Percentiles rank a stretch among this genome's conserved stretches.
Evolutionary conservation across 2,113 vertebrate genomes (phyloP).

Genomic region (Montifringilla adamsi): DNA sequence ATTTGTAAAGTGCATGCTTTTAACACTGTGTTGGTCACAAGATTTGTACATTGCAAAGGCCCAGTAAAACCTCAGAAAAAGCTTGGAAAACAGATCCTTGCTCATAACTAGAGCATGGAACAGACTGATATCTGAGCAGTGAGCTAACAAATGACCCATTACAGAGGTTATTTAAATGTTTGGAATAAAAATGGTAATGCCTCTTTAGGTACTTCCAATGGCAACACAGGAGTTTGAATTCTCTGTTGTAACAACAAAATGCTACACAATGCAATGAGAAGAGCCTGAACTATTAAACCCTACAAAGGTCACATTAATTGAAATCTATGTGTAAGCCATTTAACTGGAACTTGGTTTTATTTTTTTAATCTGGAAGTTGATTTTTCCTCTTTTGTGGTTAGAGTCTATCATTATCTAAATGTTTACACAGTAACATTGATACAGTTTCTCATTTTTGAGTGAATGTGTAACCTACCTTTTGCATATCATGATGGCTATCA

Average conservation of each 20-base stretch:
- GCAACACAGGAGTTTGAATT: slow-evolving; percentile 9
- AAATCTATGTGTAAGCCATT: slow-evolving; percentile 2
- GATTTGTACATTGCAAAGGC: not conserved
- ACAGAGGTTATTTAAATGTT: slow-evolving; percentile 69
- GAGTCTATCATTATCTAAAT: not conserved
- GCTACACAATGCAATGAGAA: not conserved
- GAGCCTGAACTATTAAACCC: not conserved
- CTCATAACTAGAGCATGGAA: slow-evolving; percentile 31
- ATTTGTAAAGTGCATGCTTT: not conserved
- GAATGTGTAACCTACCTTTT: not conserved
- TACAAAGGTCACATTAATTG: slow-evolving; percentile 21
- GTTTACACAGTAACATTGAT: not conserved
- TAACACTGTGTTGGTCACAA: not conserved
- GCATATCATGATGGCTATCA: not conserved
- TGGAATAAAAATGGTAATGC: slow-evolving; percentile 54
- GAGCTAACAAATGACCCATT: slow-evolving; percentile 58
- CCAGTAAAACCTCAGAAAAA: slow-evolving; percentile 22
- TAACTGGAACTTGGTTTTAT: not conserved
- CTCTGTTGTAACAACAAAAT: slow-evolving; percentile 25
- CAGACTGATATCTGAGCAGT: slow-evolving; percentile 27
- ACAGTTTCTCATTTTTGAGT: not conserved
- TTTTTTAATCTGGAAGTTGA: not conserved
- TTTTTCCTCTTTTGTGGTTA: slow-evolving; percentile 6
- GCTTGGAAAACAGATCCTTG: slow-evolving; percentile 3
- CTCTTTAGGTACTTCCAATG: slow-evolving; percentile 50